phyloP scores from a whole-genome alignment of 2,888 invertebrate species.

The Acleris cristana region DNA sequence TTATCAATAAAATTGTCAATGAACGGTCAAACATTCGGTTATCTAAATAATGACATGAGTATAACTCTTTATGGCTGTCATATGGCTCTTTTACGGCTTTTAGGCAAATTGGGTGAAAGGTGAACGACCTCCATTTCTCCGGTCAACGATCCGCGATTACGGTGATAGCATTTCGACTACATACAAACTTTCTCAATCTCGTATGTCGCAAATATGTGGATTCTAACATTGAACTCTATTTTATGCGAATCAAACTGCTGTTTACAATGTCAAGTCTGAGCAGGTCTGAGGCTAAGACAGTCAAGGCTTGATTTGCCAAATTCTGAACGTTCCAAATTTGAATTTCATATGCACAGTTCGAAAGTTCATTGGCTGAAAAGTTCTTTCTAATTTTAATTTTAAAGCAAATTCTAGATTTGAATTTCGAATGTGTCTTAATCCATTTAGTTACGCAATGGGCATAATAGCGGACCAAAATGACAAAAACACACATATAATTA shows the following conservation, averaged over 20 bases:
- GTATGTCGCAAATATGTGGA: constrained; percentile 15
- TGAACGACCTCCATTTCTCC: constrained; percentile 62
- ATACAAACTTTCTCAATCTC: constrained; percentile 33
- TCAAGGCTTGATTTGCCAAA: constrained; percentile 1
- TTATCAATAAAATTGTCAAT: background rate
- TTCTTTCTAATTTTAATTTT: constrained; percentile 21
- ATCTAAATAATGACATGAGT: constrained; percentile 6
- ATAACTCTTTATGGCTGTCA: background rate
- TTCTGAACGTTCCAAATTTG: constrained; percentile 55
- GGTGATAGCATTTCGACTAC: constrained; percentile 51
- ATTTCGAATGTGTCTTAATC: constrained; percentile 1
- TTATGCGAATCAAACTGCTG: too few species aligned
- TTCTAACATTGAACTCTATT: background rate
- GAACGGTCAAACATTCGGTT: background rate
- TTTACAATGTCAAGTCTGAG: too few species aligned
- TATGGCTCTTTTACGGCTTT: constrained; percentile 46
- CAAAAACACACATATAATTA: too few species aligned
- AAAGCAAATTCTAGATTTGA: constrained; percentile 6
- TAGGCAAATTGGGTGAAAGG: constrained; percentile 78
- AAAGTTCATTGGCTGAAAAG: constrained; percentile 25
- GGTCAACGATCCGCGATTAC: constrained; percentile 51
- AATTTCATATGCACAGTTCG: constrained; percentile 13
- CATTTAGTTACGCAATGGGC: too few species aligned
- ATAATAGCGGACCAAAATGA: too few species aligned
- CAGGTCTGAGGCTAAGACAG: too few species aligned